A percentile compares a stretch with the other conserved stretches of the same genome.
Evolutionary conservation across 2,888 invertebrate species (phyloP).

Genomic region (Coecobrya sp.): DNA sequence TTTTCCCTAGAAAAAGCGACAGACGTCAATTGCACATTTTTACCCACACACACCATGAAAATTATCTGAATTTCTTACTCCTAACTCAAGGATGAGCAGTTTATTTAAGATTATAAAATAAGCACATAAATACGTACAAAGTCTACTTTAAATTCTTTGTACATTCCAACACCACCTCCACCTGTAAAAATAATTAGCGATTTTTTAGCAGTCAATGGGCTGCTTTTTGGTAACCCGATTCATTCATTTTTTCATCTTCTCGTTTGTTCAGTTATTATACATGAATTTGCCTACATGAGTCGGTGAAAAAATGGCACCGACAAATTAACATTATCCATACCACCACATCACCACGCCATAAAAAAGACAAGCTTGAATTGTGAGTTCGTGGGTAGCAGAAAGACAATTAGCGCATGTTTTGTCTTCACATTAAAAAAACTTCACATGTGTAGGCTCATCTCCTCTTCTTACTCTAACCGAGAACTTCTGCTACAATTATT

Average conservation of each 20-base stretch:
- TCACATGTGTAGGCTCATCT: conserved; percentile 62
- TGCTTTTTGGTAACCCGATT: conserved; percentile 33
- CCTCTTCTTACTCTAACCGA: conserved; percentile 12
- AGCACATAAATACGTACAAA: not conserved
- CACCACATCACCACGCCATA: not conserved
- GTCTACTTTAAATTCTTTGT: conserved; percentile 35
- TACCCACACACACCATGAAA: conserved; percentile 48
- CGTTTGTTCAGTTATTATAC: not conserved
- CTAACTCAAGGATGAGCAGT: conserved; percentile 66
- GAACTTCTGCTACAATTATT: conserved; percentile 71
- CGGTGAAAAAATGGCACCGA: conserved; percentile 57
- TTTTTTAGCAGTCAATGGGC: not conserved
- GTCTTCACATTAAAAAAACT: conserved; percentile 48
- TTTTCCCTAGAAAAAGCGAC: conserved; percentile 31
- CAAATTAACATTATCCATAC: conserved; percentile 43
- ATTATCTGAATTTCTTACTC: not conserved
- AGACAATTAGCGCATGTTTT: conserved; percentile 77
- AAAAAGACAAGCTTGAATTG: not conserved
- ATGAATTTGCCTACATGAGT: not conserved
- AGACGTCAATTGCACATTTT: conserved; percentile 35
- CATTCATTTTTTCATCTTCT: conserved; percentile 37
- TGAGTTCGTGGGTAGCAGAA: conserved; percentile 68
- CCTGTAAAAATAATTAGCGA: conserved; percentile 48
- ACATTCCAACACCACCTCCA: conserved; percentile 8
- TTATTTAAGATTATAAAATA: not conserved